Percentiles rank a stretch among this genome's conserved stretches.
Evolutionary conservation across 2,888 invertebrate genomes (phyloP).

Genomic region (Drosophila meridiana): DNA sequence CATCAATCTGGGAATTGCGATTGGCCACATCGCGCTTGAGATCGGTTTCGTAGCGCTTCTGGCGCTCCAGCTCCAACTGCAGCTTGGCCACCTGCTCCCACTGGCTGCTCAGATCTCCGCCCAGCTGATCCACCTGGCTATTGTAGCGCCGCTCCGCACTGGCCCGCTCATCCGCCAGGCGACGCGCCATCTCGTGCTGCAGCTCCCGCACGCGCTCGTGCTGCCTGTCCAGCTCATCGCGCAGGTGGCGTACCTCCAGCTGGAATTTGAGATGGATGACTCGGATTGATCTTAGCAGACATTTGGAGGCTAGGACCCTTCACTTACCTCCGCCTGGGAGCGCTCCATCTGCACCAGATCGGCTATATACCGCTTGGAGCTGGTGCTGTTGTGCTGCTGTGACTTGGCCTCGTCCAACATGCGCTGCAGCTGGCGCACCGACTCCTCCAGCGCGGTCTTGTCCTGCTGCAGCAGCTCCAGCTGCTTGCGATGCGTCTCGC

Average conservation of each 20-base stretch:
- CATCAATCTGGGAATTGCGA: constrained; percentile 91
- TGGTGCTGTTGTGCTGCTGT: constrained; percentile 65
- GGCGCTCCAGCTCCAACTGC: constrained; percentile 92
- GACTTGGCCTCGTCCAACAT: constrained; percentile 88
- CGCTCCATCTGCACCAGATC: constrained; percentile 92
- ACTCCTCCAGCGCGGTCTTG: constrained; percentile 89
- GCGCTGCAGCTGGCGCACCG: constrained; percentile 89
- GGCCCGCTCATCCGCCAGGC: constrained; percentile 90
- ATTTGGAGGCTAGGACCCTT: too few species aligned
- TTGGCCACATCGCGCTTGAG: constrained; percentile 91
- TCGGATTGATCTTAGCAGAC: not conserved
- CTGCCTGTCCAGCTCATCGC: constrained; percentile 92
- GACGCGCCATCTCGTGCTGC: constrained; percentile 90
- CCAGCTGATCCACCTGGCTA: constrained; percentile 91
- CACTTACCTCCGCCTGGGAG: constrained; percentile 88
- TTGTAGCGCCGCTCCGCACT: constrained; percentile 90
- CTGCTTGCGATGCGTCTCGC: constrained; percentile 88
- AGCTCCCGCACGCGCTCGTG: constrained; percentile 91
- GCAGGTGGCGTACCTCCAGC: constrained; percentile 90
- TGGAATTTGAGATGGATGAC: not conserved
- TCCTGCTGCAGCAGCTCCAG: constrained; percentile 90
- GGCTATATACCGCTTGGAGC: constrained; percentile 89
- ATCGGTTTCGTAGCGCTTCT: constrained; percentile 91
- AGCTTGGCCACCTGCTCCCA: constrained; percentile 92
- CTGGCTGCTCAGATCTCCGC: constrained; percentile 91